phyloP scores from a whole-genome alignment of 2,797 vertebrate genomes.

The Diglossa cyanea region DNA sequence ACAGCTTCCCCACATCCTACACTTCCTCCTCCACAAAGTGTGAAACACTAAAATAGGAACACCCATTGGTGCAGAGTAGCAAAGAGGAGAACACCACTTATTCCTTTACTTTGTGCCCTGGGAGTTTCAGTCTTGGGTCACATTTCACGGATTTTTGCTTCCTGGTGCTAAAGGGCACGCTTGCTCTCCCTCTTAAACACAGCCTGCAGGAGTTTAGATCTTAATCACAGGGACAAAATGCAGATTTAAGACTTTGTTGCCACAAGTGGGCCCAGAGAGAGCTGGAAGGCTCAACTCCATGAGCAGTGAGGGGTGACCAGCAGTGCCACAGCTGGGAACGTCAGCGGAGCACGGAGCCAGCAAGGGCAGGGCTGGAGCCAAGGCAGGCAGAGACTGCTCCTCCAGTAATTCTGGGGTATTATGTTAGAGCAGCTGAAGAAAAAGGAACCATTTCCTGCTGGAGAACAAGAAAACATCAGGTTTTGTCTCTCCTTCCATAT shows the following conservation, averaged over 20 bases:
- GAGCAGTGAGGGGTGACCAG: background rate
- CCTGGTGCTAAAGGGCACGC: background rate
- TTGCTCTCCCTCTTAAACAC: background rate
- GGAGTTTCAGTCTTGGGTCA: background rate
- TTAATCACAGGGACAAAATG: constrained; percentile 8
- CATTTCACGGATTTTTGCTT: background rate
- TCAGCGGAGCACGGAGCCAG: background rate
- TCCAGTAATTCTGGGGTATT: background rate
- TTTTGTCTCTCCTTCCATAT: background rate
- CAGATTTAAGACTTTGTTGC: background rate
- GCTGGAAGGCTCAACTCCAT: background rate
- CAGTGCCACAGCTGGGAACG: background rate
- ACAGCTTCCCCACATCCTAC: background rate
- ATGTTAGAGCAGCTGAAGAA: background rate
- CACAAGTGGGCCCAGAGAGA: background rate
- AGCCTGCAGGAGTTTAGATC: background rate
- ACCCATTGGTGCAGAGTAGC: background rate
- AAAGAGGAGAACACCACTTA: background rate
- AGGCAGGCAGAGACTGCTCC: background rate
- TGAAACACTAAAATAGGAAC: background rate
- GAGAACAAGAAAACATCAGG: background rate
- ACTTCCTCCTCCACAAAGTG: background rate
- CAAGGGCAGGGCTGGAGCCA: constrained; percentile 18
- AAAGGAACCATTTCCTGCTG: background rate
- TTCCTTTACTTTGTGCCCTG: background rate